These are phyloP conservation scores for Emydoidea blandingii DNA, from an alignment of 2,797 vertebrate species.

Conservation along the genomic window DNA sequence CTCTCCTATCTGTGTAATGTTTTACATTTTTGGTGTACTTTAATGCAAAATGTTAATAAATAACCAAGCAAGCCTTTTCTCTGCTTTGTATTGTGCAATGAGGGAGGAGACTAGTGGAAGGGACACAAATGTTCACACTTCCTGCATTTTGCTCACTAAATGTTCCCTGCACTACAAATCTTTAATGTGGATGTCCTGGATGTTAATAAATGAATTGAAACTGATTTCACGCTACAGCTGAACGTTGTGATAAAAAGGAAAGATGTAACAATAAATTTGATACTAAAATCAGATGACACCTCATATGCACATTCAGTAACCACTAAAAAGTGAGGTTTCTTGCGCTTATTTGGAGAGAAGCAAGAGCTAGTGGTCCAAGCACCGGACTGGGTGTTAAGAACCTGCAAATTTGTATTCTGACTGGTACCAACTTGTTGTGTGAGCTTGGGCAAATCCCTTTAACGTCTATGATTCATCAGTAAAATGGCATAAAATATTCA, in stretches of 20 bases:
- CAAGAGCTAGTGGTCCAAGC: neutral
- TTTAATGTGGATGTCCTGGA: neutral
- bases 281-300: neutral
- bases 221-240: neutral
- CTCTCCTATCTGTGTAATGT: neutral
- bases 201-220: neutral
- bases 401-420: neutral
- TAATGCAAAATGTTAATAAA: neutral
- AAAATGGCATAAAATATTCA: no score
- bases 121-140: neutral
- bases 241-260: neutral
- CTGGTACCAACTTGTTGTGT: neutral
- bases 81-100: neutral
- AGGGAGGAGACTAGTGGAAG: neutral
- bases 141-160: neutral
- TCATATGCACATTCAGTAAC: neutral
- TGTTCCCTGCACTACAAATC: neutral
- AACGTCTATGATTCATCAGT: neutral
- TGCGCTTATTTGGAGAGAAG: neutral
- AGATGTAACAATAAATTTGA: neutral
- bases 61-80: conserved; percentile 4
- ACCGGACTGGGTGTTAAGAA: neutral
- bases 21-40: neutral
- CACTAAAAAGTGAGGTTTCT: neutral
- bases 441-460: neutral